Conservation (phyloP, 2,797 vertebrate genomes). For the Staurois parvus region DNA sequence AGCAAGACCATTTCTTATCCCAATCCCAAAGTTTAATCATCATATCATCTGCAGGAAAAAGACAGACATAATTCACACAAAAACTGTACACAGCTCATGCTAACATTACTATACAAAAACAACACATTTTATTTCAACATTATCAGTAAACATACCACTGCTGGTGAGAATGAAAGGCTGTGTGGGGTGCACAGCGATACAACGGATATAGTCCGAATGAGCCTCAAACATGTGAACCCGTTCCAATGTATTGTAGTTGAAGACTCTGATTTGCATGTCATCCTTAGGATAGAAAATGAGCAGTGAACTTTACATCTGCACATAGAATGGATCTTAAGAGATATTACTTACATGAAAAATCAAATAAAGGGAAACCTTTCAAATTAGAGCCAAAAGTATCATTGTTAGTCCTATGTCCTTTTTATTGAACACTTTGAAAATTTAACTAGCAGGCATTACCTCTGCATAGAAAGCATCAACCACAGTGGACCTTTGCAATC, state of each 20-base stretch:
- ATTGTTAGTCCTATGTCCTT: too few relatives aligned
- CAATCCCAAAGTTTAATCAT: slow-evolving; percentile 99
- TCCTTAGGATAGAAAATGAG: slow-evolving; percentile 77
- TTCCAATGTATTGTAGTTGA: slow-evolving; percentile 98
- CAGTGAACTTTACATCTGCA: background rate
- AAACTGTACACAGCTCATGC: too few relatives aligned
- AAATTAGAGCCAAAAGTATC: too few relatives aligned
- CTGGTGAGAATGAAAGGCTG: slow-evolving; percentile 98
- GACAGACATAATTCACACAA: slow-evolving; percentile 2
- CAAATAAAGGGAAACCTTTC: too few relatives aligned
- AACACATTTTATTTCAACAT: background rate
- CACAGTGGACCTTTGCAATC: too few relatives aligned
- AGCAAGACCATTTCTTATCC: slow-evolving; percentile 98
- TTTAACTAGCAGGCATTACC: too few relatives aligned
- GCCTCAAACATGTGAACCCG: slow-evolving; percentile 98
- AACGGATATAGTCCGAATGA: slow-evolving; percentile 97
- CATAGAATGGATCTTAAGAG: background rate
- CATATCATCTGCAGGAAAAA: slow-evolving; percentile 89
- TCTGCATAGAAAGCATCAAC: too few relatives aligned
- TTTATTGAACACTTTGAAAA: too few relatives aligned
- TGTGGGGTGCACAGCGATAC: slow-evolving; percentile 96
- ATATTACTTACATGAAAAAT: too few relatives aligned
- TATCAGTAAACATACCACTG: slow-evolving; percentile 82
- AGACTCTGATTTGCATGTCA: slow-evolving; percentile 98
- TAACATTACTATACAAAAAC: background rate